A percentile compares a stretch with the other conserved stretches of the same genome.
phyloP scores from a whole-genome alignment of 2,888 invertebrate genomes.

The Caenorhabditis panamensis region DNA sequence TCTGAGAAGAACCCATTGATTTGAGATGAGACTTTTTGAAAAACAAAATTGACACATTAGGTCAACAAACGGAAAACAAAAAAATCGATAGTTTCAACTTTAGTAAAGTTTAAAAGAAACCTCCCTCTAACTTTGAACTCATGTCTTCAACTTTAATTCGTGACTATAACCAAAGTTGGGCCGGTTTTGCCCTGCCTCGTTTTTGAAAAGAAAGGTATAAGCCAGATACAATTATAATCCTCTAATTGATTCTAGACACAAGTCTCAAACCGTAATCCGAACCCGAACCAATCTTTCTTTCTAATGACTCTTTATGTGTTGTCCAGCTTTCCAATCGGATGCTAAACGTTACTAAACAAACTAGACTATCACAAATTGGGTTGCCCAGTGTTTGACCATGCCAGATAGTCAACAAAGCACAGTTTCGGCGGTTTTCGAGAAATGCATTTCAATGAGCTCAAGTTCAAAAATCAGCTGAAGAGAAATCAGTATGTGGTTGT shows the following conservation, averaged over 20 bases:
- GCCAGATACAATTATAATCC: constrained; percentile 27
- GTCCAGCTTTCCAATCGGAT: neutral
- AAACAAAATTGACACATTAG: constrained; percentile 29
- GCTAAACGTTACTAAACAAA: constrained; percentile 1
- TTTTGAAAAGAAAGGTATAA: constrained; percentile 14
- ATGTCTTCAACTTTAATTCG: too few species aligned
- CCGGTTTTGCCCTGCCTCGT: too few species aligned
- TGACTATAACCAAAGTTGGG: too few species aligned
- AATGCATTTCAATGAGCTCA: neutral
- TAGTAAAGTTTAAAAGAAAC: too few species aligned
- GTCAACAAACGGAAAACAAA: too few species aligned
- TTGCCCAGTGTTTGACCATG: constrained; percentile 16
- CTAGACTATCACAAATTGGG: constrained; percentile 15
- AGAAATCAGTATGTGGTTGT: neutral
- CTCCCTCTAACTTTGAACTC: too few species aligned
- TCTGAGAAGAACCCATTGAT: constrained; percentile 10
- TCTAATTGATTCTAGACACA: constrained; percentile 12
- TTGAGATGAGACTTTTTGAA: too few species aligned
- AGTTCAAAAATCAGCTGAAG: constrained; percentile 6
- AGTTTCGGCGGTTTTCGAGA: neutral
- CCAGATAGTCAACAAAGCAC: constrained; percentile 3
- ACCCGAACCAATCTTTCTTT: neutral
- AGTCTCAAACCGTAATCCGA: neutral
- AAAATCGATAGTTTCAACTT: too few species aligned
- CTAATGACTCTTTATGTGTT: neutral